Conservation (phyloP, 2,113 vertebrate genomes). For the Muscicapa adusta region DNA sequence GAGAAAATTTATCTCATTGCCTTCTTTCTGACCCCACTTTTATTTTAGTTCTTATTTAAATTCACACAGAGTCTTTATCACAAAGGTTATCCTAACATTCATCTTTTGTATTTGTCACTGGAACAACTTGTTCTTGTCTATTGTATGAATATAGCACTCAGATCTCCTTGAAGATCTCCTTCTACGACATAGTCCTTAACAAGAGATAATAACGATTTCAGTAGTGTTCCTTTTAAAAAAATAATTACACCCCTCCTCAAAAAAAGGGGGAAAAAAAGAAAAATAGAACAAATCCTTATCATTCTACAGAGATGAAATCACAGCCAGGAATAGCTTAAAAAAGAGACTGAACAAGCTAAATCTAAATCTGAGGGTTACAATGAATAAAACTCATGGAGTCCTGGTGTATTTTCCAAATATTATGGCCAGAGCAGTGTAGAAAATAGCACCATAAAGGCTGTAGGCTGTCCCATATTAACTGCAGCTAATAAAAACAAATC, state of each 20-base stretch:
- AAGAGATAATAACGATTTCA: background rate
- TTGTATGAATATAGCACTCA: constrained; percentile 1
- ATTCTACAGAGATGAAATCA: background rate
- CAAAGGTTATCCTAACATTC: constrained; percentile 37
- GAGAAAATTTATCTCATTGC: constrained; percentile 9
- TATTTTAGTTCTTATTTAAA: constrained; percentile 47
- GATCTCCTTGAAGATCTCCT: constrained; percentile 49
- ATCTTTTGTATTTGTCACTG: constrained; percentile 55
- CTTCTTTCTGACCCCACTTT: background rate
- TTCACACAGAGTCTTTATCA: constrained; percentile 32
- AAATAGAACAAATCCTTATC: background rate
- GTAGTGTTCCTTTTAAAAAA: background rate
- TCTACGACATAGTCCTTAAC: background rate
- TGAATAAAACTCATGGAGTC: background rate
- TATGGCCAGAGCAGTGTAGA: background rate
- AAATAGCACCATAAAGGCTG: background rate
- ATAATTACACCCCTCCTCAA: background rate
- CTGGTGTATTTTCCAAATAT: background rate
- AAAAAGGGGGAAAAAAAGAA: background rate
- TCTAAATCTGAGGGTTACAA: background rate
- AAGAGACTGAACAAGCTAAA: background rate
- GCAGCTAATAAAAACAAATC: background rate
- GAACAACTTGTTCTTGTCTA: constrained; percentile 58
- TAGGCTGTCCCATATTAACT: background rate
- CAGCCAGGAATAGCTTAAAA: background rate